Base-by-base conservation (phyloP, 2,113 vertebrate species). In the Pollachius pollachius region DNA sequence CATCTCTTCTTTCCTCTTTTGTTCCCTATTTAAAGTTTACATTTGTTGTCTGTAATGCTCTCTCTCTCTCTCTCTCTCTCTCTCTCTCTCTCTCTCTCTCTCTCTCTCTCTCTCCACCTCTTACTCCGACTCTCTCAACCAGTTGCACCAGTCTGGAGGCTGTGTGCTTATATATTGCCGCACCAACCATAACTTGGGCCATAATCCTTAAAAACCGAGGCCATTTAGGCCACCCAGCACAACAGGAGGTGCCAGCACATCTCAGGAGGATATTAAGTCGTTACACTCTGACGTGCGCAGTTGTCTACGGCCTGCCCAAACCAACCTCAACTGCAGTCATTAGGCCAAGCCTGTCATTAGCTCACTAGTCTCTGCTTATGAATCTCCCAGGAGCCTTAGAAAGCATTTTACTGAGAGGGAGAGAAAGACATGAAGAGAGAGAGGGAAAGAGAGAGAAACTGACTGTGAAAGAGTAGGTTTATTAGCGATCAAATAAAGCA, bases 1-100 rank as follows among this genome's bases (percentile, higher is more conserved):
- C 82, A 80, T 79, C 78, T 1, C 77, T 74, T 80, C 73, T 82
- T 87, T 81, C 81, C 80, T 84, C 78, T 16, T 16, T 16, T 7
- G 52, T 54, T 15, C 52, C 52, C 52, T 16, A 5, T 54, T 16
- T 54, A 57, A 57, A 57, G 54, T 57, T 57, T 57, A 3, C 7
- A 4, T 57, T 57, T 17, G 15, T 57, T 54, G 16, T 54, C 52
- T 54, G 16, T 16, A 13, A 54, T 54, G 2, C 3, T 3, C 52
- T 54, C 12, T 54, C 16, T 54, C 11, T 54, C 52, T 16, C 11
- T 54, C 52, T 54, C 9, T 48, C 41, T 48, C 41, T 48, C 41
- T 48, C 41, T 48, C 41, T 48, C 41, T 48, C 41, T 48, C 41
- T 48, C 41, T 48, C 41, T 48, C 41, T 48, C 41, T 48, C 41